These are phyloP conservation scores for Tribolium freemani DNA, from an alignment of 2,888 invertebrate species.

Conservation along the genomic window DNA sequence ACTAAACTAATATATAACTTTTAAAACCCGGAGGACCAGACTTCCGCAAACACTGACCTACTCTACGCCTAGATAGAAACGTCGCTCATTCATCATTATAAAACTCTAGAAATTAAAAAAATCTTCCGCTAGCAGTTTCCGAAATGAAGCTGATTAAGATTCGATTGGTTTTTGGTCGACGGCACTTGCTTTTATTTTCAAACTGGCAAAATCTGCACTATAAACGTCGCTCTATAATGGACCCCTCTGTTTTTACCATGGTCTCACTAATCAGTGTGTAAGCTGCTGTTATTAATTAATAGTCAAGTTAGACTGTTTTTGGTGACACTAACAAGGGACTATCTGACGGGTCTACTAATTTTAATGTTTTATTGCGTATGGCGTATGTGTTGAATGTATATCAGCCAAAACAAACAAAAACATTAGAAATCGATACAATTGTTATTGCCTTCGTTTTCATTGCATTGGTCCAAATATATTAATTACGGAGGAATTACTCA, in stretches of 20 bases:
- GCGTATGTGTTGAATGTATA: not conserved
- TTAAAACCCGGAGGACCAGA: slow-evolving; percentile 5
- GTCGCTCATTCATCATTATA: slow-evolving; percentile 11
- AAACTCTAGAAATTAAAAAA: not conserved
- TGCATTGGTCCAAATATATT: too few species aligned
- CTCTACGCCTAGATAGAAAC: not conserved
- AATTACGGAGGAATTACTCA: too few species aligned
- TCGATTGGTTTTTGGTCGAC: not conserved
- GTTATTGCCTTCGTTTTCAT: too few species aligned
- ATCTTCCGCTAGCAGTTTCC: not conserved
- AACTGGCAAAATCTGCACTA: not conserved
- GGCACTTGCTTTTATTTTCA: not conserved
- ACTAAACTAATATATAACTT: slow-evolving; percentile 28
- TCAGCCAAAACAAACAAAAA: not conserved
- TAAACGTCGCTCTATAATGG: slow-evolving; percentile 6
- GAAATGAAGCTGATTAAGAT: not conserved
- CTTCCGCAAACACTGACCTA: slow-evolving; percentile 19
- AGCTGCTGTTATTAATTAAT: slow-evolving; percentile 22
- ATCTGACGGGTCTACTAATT: slow-evolving; percentile 3
- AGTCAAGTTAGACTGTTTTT: slow-evolving; percentile 26
- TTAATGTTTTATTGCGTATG: slow-evolving; percentile 14
- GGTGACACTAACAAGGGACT: slow-evolving; percentile 18
- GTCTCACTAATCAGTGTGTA: slow-evolving; percentile 13
- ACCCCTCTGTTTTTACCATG: not conserved
- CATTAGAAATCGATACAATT: too few species aligned